Evolutionary conservation across 1,140 invertebrate genomes (phyloP), one percentile per base, ranked within the genome.

Genomic region (Aethina tumida): DNA sequence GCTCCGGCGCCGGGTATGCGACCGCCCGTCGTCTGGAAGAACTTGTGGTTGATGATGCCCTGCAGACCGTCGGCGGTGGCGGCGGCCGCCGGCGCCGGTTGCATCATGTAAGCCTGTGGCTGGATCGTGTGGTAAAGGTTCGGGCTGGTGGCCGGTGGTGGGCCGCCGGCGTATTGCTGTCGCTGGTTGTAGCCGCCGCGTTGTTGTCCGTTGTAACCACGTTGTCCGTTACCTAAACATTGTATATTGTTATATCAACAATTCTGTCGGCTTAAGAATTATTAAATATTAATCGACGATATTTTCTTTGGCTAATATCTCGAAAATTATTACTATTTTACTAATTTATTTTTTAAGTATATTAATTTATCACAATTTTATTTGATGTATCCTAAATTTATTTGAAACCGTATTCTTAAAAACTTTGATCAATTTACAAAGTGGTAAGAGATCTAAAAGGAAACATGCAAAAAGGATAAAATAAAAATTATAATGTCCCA

Each of bases 21-120:
- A 34, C 70, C 60, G 37, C 62, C 65, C 27, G 16, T 39, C 3
- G 65, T 69, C 49, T 75, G 73, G 66, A 74, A 76, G 61, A 74
- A 76, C 46, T 75, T 76, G 57, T 69, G 73, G 53, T 69, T 74
- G 28, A 75, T 67, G 19, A 75, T 58, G 10, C 65, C 69, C 33
- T 74, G 71, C 22, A 75, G 68, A n/a, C 65, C 57, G 39, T 65
- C 67, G 1, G 68, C 59, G 7, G 53, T 51, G 3, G 61, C 63
- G 3, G 64, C 25, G 22, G 36, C 39, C 7, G 55, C 48, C 2
- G 64, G 59, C 4, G 64, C 30, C n/a, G 45, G 32, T 39, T 50
- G 64, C 64, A 74, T 66, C 62, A 60, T 55, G 49, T 58, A 60
- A 27, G 64, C 69, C 0, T 64, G 67, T 2, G 69, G 68, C 1